These are phyloP conservation scores for Bucco capensis DNA, from an alignment of 2,113 vertebrate species.

Conservation along the genomic window DNA sequence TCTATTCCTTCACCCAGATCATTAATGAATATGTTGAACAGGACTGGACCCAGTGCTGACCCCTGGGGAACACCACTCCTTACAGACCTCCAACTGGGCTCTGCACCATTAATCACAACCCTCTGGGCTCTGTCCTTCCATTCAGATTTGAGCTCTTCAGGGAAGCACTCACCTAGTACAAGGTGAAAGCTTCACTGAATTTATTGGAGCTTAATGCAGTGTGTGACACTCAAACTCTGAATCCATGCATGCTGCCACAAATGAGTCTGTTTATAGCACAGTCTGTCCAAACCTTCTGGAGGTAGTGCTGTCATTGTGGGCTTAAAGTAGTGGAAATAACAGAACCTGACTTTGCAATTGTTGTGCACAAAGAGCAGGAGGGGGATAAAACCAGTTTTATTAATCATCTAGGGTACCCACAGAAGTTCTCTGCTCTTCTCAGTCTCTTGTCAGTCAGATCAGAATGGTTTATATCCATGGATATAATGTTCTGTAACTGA, in stretches of 20 bases:
- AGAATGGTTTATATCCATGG: background rate
- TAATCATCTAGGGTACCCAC: background rate
- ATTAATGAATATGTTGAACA: no score
- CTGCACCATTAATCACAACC: no score
- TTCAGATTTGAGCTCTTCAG: background rate
- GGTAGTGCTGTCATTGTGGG: background rate
- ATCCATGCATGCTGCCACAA: background rate
- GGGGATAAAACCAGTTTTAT: background rate
- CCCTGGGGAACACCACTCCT: no score
- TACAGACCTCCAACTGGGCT: no score
- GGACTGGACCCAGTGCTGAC: no score
- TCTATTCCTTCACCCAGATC: no score
- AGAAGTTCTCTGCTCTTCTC: background rate
- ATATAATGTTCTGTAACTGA: background rate
- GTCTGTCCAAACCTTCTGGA: background rate
- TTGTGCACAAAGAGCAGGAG: background rate
- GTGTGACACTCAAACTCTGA: background rate
- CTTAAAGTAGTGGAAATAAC: background rate
- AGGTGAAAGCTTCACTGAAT: background rate
- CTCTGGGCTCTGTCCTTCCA: background rate
- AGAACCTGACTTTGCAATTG: background rate
- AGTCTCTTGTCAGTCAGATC: background rate
- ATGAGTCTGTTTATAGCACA: background rate
- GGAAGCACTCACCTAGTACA: background rate
- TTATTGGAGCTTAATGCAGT: background rate